Evolutionary conservation across 1,140 invertebrate genomes (phyloP).

Genomic region (Drosophila insularis): DNA sequence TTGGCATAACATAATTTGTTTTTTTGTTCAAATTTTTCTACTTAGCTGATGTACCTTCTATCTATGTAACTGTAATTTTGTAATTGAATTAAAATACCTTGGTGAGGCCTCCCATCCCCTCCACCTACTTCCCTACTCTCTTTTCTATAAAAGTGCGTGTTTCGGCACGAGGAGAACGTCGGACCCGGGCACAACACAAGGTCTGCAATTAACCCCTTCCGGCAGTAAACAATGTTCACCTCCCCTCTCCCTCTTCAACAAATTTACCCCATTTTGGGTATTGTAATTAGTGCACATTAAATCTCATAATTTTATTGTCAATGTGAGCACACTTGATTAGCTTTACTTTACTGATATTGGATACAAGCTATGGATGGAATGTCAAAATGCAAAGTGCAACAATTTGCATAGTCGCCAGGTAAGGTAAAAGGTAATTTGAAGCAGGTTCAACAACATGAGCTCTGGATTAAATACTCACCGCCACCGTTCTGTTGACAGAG

Average conservation of each 20-base stretch:
- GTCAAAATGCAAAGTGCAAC: too few species aligned
- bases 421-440: constrained; percentile 22
- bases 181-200: constrained; percentile 27
- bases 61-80: constrained; percentile 28
- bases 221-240: constrained; percentile 29
- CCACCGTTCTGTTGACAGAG: constrained; percentile 97
- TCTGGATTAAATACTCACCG: constrained; percentile 86
- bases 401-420: background rate
- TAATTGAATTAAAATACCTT: constrained; percentile 67
- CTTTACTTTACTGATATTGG: constrained; percentile 58
- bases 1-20: too few species aligned
- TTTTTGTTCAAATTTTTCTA: background rate
- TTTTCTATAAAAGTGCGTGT: constrained; percentile 54
- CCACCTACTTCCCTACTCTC: background rate
- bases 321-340: constrained; percentile 61
- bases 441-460: constrained; percentile 23
- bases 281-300: constrained; percentile 73
- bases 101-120: constrained; percentile 7
- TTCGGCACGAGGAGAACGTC: constrained; percentile 35
- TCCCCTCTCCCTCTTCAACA: background rate
- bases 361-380: constrained; percentile 3
- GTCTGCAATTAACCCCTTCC: constrained; percentile 67
- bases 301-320: constrained; percentile 75
- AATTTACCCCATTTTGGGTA: background rate
- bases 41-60: background rate